Conservation (phyloP, 1,140 invertebrate genomes). For the Antheraea pernyi region DNA sequence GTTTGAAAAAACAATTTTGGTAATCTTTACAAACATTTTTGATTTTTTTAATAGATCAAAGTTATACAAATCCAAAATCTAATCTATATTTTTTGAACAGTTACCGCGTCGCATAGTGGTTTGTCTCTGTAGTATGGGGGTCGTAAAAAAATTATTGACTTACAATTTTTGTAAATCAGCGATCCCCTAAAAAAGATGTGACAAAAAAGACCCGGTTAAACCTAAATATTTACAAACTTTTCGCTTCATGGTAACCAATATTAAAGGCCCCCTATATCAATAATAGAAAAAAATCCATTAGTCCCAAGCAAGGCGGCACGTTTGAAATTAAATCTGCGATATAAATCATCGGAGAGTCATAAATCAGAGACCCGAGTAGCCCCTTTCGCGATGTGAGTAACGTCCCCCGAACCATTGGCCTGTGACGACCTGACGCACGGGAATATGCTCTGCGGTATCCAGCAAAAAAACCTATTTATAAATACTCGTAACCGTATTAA, state of each 20-base stretch:
- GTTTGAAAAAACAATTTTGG: too few species aligned
- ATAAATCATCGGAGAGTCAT: slow-evolving; percentile 6
- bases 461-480: background rate
- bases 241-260: background rate
- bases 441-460: background rate
- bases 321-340: slow-evolving; percentile 8
- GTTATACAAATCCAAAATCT: too few species aligned
- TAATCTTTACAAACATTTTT: too few species aligned
- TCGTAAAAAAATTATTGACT: too few species aligned
- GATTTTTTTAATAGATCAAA: too few species aligned
- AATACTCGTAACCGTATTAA: background rate
- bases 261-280: background rate
- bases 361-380: slow-evolving; percentile 6
- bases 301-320: slow-evolving; percentile 1
- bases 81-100: too few species aligned
- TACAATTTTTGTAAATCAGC: too few species aligned
- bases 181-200: too few species aligned
- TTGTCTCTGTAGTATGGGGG: too few species aligned
- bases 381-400: slow-evolving; percentile 16
- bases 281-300: background rate
- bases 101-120: too few species aligned
- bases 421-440: background rate
- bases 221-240: background rate
- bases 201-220: too few species aligned
- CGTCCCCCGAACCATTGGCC: slow-evolving; percentile 11